Evolutionary conservation across 2,888 invertebrate species (phyloP), one percentile per base, ranked within the genome.

Genomic region (Caenorhabditis macrosperma): DNA sequence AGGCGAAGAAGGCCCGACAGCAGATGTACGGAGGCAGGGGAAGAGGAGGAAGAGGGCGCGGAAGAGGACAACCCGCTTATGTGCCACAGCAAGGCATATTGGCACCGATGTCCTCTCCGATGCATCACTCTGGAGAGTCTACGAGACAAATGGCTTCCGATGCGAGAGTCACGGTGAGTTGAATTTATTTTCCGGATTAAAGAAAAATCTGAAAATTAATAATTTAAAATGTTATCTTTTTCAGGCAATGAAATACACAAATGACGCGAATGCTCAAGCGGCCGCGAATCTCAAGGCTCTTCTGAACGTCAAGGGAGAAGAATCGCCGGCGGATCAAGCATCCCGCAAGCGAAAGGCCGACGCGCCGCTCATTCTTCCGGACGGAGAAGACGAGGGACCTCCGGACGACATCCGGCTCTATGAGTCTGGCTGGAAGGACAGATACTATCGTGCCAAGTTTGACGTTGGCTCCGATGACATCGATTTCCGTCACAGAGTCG

Each of bases 371-470:
- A 55, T 67, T 5, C 12, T 46, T n/a, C 28, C 50, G 4, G 35
- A 72, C 24, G 85, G 84, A 10, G 82, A 80, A 20, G 87, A 88
- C 5, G 83, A 85, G 6, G 90, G 84, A 22, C 85, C 87, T 2
- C 59, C 71, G 9, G 90, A 91, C 69, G 86, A 87, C 41, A 87
- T 90, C 7, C 78, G 92, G 59, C 84, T 93, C 52, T 92, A 96
- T 95, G 97, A 99, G 92, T 95, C 95, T 86, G 99, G 99, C 0
- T 99, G 97, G 93, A 98, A 98, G 92, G 96, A 97, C 91, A 93
- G 99, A 41, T 99, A 99, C 92, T 84, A 84, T 52, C 60, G 84
- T 17, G 82, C 86, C 22, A 90, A 90, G 86, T 93, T 93, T 88
- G 91, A 91, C 78, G 91, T 92, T 0, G 91, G 90, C 12, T 81